Base-by-base conservation (phyloP, 2,113 vertebrate species). In the Xiphorhynchus elegans region DNA sequence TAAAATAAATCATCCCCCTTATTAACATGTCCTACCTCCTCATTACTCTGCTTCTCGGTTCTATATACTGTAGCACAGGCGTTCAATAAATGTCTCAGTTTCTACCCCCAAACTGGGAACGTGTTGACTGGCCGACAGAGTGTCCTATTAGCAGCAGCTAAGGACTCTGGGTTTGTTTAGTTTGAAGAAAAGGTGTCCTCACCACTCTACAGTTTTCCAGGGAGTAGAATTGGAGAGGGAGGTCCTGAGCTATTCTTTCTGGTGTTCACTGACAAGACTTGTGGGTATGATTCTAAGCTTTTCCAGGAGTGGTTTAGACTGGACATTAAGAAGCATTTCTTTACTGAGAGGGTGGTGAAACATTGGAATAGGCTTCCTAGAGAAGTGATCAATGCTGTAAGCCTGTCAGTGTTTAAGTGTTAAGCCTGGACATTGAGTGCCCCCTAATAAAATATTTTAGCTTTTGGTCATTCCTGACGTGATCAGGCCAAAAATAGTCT, bases 61-160 rank as follows among this genome's bases (percentile, higher is more conserved):
- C 40, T 40, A 40, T 40, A 40, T 40, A 40, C 11, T 40, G 40
- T 40, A 40, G 40, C 40, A 40, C 40, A 10, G 40, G 40, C 13
- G 40, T 40, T 40, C 40, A 40, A 40, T 40, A 40, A 40, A 40
- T 40, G 40, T 40, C 40, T 40, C 40, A 40, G 40, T 40, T 40
- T 40, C 40, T 40, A 40, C 40, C 40, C 40, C 40, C 40, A 40
- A 40, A 40, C 40, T 40, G 40, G 40, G 40, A 40, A 40, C 13
- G 40, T 40, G 40, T 40, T 40, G 40, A 40, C 40, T 12, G 13
- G 40, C 13, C 40, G 13, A 40, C 40, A 40, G 40, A 40, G 40
- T 13, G 39, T 28, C 21, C 18, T 39, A 1, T 20, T 39, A 28
- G 52, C 17, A 76, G 31, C 0, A 0, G 17, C 13, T 47, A 7